These are phyloP conservation scores for Spatulosminthurus flaviceps DNA, from an alignment of 2,888 invertebrate genomes.

Conservation along the genomic window DNA sequence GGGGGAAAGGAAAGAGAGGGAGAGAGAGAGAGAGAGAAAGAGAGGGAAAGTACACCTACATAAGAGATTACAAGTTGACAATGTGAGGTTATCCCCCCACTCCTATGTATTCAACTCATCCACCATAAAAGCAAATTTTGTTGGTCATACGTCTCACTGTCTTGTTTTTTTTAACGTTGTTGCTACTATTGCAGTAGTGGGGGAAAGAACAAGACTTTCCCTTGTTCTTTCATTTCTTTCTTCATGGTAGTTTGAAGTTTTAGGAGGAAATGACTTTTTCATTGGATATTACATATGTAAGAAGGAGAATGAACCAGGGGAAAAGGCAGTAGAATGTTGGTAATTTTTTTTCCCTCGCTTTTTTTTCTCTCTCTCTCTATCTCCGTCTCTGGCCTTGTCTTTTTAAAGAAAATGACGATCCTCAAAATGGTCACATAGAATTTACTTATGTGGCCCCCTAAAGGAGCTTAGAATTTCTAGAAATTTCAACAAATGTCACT, in stretches of 20 bases:
- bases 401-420: neutral
- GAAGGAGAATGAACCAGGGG: too few relatives aligned
- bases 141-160: neutral
- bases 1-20: too few relatives aligned
- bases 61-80: neutral
- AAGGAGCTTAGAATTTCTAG: neutral
- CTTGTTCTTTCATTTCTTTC: neutral
- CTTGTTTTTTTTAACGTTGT: too few relatives aligned
- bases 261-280: neutral
- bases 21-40: too few relatives aligned
- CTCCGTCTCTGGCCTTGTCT: too few relatives aligned
- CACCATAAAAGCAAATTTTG: neutral
- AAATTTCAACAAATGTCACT: neutral
- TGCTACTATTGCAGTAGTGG: too few relatives aligned
- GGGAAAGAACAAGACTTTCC: neutral
- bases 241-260: neutral
- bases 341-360: too few relatives aligned
- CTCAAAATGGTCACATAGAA: conserved; percentile 8
- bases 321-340: neutral
- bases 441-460: neutral
- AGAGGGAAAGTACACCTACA: neutral
- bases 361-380: too few relatives aligned
- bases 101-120: neutral
- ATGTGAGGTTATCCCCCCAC: too few relatives aligned
- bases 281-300: neutral